phyloP scores from a whole-genome alignment of 1,140 invertebrate genomes.

The Plectrocnemia conspersa region DNA sequence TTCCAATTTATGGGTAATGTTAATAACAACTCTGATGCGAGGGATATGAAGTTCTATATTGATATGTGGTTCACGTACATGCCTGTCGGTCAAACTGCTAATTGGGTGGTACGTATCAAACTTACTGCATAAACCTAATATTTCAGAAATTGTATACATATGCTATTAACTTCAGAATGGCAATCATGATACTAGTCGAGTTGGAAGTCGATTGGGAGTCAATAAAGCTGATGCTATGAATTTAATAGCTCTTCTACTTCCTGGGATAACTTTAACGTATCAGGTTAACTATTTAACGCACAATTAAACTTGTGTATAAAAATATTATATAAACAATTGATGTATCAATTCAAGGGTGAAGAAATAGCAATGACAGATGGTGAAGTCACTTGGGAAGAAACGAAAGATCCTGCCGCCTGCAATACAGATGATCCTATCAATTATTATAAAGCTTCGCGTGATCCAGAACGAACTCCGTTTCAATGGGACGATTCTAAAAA shows the following conservation, averaged over 20 bases:
- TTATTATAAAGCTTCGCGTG: constrained; percentile 46
- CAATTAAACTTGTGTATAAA: neutral
- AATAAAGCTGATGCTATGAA: constrained; percentile 62
- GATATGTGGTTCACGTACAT: constrained; percentile 56
- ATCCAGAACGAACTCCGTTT: constrained; percentile 58
- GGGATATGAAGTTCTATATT: constrained; percentile 51
- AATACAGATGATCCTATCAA: constrained; percentile 39
- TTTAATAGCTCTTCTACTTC: constrained; percentile 63
- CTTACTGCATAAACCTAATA: neutral
- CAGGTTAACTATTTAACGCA: constrained; percentile 43
- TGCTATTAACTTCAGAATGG: constrained; percentile 50
- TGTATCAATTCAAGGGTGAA: constrained; percentile 27
- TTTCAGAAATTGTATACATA: neutral
- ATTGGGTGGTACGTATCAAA: constrained; percentile 58
- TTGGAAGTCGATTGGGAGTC: constrained; percentile 55
- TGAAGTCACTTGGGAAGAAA: constrained; percentile 39
- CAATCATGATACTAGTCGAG: constrained; percentile 60
- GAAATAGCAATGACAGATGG: constrained; percentile 35
- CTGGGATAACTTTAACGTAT: constrained; percentile 72
- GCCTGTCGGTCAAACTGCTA: constrained; percentile 53
- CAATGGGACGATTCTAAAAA: constrained; percentile 56
- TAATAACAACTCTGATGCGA: constrained; percentile 51
- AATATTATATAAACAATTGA: neutral
- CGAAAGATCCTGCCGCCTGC: constrained; percentile 44
- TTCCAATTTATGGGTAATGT: constrained; percentile 56